Evolutionary conservation across 2,888 invertebrate genomes (phyloP).

Genomic region (Steromphala cineraria): DNA sequence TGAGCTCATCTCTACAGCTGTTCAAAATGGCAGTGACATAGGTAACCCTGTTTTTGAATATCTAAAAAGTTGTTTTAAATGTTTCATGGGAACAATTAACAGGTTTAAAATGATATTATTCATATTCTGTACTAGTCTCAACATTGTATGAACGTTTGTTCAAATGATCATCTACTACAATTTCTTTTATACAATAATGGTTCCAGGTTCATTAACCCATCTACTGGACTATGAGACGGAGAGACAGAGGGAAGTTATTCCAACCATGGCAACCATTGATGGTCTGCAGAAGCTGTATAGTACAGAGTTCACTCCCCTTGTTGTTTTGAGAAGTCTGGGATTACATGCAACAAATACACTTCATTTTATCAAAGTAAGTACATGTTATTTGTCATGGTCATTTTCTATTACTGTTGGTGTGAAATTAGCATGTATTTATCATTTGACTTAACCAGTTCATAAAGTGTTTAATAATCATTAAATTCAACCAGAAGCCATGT

Average conservation of each 20-base stretch:
- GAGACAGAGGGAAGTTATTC: conserved; percentile 90
- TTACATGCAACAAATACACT: conserved; percentile 79
- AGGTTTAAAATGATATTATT: too few relatives aligned
- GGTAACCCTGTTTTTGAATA: conserved; percentile 76
- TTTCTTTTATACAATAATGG: neutral
- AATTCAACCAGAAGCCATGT: too few relatives aligned
- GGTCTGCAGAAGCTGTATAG: conserved; percentile 89
- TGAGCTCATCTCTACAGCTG: conserved; percentile 82
- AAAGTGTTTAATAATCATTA: too few relatives aligned
- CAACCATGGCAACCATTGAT: conserved; percentile 91
- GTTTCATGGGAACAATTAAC: too few relatives aligned
- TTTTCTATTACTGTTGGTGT: too few relatives aligned
- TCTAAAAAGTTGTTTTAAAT: too few relatives aligned
- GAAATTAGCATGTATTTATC: too few relatives aligned
- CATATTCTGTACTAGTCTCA: too few relatives aligned
- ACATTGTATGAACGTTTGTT: too few relatives aligned
- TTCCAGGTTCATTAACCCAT: conserved; percentile 82
- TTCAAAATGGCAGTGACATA: conserved; percentile 84
- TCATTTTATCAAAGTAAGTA: conserved; percentile 58
- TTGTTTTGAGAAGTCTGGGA: conserved; percentile 88
- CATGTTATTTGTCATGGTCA: too few relatives aligned
- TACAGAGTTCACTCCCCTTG: conserved; percentile 81
- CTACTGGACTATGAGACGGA: conserved; percentile 88
- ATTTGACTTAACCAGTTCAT: too few relatives aligned
- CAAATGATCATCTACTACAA: too few relatives aligned